These are phyloP conservation scores for Agrilus biguttatus DNA, from an alignment of 2,888 invertebrate species.

Conservation along the genomic window DNA sequence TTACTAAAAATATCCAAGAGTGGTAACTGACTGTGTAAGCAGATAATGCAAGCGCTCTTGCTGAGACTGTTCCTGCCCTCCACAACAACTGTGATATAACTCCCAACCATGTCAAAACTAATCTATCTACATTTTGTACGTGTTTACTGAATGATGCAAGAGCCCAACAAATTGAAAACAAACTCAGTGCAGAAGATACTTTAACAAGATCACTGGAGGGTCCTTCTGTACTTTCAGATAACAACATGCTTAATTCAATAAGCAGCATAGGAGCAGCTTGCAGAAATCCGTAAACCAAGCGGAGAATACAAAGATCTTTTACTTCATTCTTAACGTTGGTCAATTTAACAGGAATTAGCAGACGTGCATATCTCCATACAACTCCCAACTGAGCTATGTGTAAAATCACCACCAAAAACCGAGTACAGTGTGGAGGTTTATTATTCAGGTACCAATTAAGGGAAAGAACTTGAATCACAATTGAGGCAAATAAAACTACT, in stretches of 20 bases:
- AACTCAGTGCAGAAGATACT: constrained; percentile 65
- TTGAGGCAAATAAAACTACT: constrained; percentile 55
- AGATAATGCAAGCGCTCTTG: constrained; percentile 66
- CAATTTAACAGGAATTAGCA: constrained; percentile 72
- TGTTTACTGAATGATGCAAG: constrained; percentile 84
- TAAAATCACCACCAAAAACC: constrained; percentile 40
- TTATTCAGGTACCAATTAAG: constrained; percentile 56
- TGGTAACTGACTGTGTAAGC: constrained; percentile 52
- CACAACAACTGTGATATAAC: constrained; percentile 49
- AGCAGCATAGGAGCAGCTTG: constrained; percentile 81
- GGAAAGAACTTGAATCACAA: constrained; percentile 63
- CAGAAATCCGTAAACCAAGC: constrained; percentile 75
- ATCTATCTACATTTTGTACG: constrained; percentile 69
- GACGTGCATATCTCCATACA: constrained; percentile 68
- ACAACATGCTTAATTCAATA: constrained; percentile 61
- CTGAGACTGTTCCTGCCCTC: constrained; percentile 73
- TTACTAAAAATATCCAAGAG: constrained; percentile 25
- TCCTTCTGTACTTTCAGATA: constrained; percentile 26
- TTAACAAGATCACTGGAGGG: constrained; percentile 64
- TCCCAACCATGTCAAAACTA: constrained; percentile 41
- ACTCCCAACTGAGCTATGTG: constrained; percentile 59
- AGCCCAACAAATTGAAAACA: constrained; percentile 83
- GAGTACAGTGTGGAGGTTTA: constrained; percentile 33
- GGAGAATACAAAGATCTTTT: constrained; percentile 55
- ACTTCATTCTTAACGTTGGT: constrained; percentile 74